Percentiles rank a stretch among this genome's conserved stretches.
phyloP scores from a whole-genome alignment of 2,113 vertebrate species.

The Myiopsitta monachus region DNA sequence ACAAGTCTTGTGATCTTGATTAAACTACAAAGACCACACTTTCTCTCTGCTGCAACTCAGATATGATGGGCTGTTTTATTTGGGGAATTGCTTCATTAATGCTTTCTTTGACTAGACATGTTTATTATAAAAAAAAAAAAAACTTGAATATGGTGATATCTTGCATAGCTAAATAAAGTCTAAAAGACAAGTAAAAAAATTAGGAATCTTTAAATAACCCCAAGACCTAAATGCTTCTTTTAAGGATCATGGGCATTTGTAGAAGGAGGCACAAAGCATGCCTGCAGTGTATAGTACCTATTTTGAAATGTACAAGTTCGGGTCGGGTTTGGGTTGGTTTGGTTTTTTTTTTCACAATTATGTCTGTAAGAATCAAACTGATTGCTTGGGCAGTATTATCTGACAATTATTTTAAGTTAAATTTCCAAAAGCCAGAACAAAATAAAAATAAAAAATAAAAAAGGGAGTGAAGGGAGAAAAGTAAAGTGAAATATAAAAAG shows the following conservation, averaged over 20 bases:
- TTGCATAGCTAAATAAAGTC: constrained; percentile 77
- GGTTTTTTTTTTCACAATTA: not conserved
- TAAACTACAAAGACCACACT: constrained; percentile 88
- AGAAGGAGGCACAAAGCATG: not conserved
- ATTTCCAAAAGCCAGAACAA: not conserved
- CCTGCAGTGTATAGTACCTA: not conserved
- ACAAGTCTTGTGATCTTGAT: constrained; percentile 89
- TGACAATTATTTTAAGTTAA: not conserved
- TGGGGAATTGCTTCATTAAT: constrained; percentile 92
- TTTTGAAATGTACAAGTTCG: not conserved
- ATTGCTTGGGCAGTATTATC: not conserved
- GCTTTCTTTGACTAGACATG: constrained; percentile 91
- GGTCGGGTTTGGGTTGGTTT: not conserved
- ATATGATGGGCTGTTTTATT: constrained; percentile 89
- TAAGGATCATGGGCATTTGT: constrained; percentile 12
- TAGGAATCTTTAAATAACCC: constrained; percentile 69
- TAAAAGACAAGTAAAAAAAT: constrained; percentile 71
- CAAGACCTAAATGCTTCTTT: constrained; percentile 53
- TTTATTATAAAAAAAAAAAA: constrained; percentile 87
- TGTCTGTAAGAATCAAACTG: not conserved
- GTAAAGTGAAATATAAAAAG: not conserved
- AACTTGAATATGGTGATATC: constrained; percentile 74
- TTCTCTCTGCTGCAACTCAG: constrained; percentile 85
- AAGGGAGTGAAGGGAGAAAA: fast-evolving
- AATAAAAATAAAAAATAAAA: not conserved